Conservation (phyloP, 2,113 vertebrate species). For the Perca flavescens region DNA sequence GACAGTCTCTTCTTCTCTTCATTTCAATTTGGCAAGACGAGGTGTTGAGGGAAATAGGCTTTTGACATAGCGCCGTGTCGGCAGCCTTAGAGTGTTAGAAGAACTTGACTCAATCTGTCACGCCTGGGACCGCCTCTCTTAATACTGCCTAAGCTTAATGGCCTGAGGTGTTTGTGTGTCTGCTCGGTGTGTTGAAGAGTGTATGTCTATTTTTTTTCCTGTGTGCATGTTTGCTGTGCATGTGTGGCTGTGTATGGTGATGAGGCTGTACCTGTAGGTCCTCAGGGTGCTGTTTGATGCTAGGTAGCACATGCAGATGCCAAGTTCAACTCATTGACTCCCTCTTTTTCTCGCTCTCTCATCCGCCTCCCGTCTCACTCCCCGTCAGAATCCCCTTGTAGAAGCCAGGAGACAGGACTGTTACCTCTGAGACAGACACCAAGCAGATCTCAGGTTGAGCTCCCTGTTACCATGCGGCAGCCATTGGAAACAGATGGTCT, state of each 20-base stretch:
- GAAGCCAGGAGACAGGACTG: constrained; percentile 91
- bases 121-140: constrained; percentile 63
- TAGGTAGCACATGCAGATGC: constrained; percentile 89
- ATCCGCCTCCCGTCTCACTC: constrained; percentile 73
- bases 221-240: constrained; percentile 32
- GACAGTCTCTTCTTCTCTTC: constrained; percentile 64
- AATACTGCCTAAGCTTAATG: constrained; percentile 66
- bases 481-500: constrained; percentile 99
- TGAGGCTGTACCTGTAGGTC: constrained; percentile 86
- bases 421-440: constrained; percentile 94
- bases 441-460: constrained; percentile 95
- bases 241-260: constrained; percentile 36
- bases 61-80: constrained; percentile 69
- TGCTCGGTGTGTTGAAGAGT: constrained; percentile 25
- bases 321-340: constrained; percentile 91
- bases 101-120: constrained; percentile 81
- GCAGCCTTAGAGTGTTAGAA: constrained; percentile 75
- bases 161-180: constrained; percentile 61
- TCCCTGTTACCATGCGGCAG: constrained; percentile 96
- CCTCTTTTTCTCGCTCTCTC: constrained; percentile 20
- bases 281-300: constrained; percentile 88
- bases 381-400: constrained; percentile 92
- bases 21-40: constrained; percentile 77
- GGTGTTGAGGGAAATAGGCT: constrained; percentile 71
- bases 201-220: constrained; percentile 25